phyloP scores from a whole-genome alignment of 92 coral and sea anemone species.

The Porites lobata region DNA sequence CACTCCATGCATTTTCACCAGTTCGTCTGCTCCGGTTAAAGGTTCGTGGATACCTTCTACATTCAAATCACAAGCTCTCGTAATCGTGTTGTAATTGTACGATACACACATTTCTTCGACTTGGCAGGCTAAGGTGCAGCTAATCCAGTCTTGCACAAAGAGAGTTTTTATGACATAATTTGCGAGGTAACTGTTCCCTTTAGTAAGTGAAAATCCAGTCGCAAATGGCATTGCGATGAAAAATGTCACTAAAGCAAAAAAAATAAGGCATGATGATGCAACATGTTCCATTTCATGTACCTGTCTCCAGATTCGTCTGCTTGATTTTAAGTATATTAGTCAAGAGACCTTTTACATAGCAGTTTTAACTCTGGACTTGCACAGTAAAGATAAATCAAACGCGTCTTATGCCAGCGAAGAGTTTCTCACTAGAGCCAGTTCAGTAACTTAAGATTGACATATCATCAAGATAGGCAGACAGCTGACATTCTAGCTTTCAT shows the following conservation, averaged over 20 bases:
- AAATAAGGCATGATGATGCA: not conserved
- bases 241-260: not conserved
- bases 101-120: conserved; percentile 48
- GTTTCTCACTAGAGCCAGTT: not conserved
- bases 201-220: conserved; percentile 26
- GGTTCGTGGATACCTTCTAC: conserved; percentile 46
- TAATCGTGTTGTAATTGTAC: conserved; percentile 51
- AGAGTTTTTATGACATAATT: conserved; percentile 3
- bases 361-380: not conserved
- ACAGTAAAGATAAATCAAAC: not conserved
- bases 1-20: conserved; percentile 43
- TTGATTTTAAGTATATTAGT: not conserved
- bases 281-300: not conserved
- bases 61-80: conserved; percentile 49
- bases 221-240: not conserved
- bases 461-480: conserved; percentile 10
- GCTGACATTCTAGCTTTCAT: conserved; percentile 23
- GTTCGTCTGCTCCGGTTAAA: conserved; percentile 10
- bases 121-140: conserved; percentile 53
- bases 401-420: not conserved
- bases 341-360: not conserved
- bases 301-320: not conserved
- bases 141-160: conserved; percentile 55
- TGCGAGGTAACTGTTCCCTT: conserved; percentile 24
- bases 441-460: conserved; percentile 1